Evolutionary conservation across 2,888 invertebrate species (phyloP).

Genomic region (Eristalis tenax): DNA sequence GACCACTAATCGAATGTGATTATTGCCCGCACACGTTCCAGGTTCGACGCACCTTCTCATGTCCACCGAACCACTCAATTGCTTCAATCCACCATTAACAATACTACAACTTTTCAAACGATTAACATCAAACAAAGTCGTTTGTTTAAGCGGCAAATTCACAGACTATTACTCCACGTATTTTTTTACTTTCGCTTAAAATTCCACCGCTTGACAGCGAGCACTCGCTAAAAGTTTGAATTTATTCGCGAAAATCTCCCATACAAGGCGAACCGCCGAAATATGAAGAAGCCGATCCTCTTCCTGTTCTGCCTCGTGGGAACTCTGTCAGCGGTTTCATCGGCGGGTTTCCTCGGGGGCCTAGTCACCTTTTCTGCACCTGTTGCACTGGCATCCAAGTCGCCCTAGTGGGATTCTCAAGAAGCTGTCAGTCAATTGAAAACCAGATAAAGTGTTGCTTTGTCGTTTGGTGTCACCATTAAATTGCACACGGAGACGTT

Average conservation of each 20-base stretch:
- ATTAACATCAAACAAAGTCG: neutral
- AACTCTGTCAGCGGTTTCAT: neutral
- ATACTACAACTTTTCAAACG: neutral
- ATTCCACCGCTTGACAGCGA: neutral
- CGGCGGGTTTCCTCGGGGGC: neutral
- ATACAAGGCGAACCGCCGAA: neutral
- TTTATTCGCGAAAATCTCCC: neutral
- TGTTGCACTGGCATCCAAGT: too few relatives aligned
- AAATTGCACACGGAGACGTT: too few relatives aligned
- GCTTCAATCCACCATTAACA: neutral
- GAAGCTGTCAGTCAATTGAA: too few relatives aligned
- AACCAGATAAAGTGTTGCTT: too few relatives aligned
- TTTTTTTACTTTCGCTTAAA: neutral
- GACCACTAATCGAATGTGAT: neutral
- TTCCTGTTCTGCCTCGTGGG: neutral
- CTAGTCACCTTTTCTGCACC: conserved; percentile 13
- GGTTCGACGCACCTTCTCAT: neutral
- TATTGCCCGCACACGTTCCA: neutral
- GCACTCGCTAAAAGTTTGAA: neutral
- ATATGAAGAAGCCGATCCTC: neutral
- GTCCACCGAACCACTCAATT: neutral
- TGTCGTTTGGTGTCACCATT: too few relatives aligned
- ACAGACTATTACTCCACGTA: neutral
- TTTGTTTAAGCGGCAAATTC: neutral
- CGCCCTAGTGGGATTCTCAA: too few relatives aligned